phyloP scores from a whole-genome alignment of 2,888 invertebrate genomes.

The Philereme vetulata region DNA sequence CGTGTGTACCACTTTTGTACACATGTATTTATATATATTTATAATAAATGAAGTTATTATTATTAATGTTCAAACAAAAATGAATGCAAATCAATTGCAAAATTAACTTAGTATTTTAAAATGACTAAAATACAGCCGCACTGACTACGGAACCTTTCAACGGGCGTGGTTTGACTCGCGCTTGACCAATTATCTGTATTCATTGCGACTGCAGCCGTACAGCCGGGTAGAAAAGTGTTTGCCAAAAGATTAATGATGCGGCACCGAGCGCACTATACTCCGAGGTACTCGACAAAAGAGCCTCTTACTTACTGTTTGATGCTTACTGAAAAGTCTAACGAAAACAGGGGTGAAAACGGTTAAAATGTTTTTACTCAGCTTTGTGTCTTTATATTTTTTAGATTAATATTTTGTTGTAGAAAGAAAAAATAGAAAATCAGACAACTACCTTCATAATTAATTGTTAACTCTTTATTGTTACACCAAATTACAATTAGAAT shows the following conservation, averaged over 20 bases:
- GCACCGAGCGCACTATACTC: conserved; percentile 64
- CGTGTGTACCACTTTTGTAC: too few species aligned
- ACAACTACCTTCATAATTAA: too few species aligned
- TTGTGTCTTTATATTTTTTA: conserved; percentile 20
- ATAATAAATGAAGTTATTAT: too few species aligned
- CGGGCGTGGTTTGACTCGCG: too few species aligned
- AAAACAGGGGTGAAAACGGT: conserved; percentile 48
- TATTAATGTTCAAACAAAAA: too few species aligned
- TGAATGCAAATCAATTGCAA: too few species aligned
- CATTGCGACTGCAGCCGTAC: conserved; percentile 42
- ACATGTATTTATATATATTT: too few species aligned
- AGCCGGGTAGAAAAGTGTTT: conserved; percentile 57
- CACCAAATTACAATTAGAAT: too few species aligned
- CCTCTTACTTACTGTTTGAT: conserved; percentile 75
- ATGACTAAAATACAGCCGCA: too few species aligned
- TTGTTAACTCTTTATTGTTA: too few species aligned
- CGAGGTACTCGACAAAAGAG: conserved; percentile 71
- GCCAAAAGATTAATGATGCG: conserved; percentile 77
- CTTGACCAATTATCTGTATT: conserved; percentile 4
- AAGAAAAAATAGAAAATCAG: not conserved
- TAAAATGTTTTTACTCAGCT: conserved; percentile 30
- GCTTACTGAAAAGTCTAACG: conserved; percentile 61
- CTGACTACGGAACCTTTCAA: too few species aligned
- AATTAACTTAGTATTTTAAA: too few species aligned
- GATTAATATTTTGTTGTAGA: conserved; percentile 15